Evolutionary conservation across 2,797 vertebrate genomes (phyloP), one percentile per base, ranked within the genome.

Genomic region (Enteromius treurensis): DNA sequence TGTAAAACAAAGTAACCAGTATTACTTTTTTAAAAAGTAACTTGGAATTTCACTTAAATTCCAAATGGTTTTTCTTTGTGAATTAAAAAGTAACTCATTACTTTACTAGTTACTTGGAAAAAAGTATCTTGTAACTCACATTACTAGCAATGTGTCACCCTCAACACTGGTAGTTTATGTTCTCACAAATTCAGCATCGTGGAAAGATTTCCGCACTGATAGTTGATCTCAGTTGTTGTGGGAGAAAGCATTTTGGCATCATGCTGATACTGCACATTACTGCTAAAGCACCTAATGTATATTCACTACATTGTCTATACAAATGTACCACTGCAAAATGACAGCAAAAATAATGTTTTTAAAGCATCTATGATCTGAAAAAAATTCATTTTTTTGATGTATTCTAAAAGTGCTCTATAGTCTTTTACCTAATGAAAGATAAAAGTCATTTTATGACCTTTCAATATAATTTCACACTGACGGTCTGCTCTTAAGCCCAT

Each of bases 381-480:
- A 45, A 13, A n/a, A 51, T 55, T 10, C 10, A 21, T 37, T 75
- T 58, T 53, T n/a, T 14, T 55, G 21, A 60, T 55, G 17, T 4
- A 55, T 9, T n/a, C 21, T n/a, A n/a, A 55, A 58, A 23, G 9
- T 49, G 23, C 23, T 29, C 21, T 21, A 14, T 37, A n/a, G 19
- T 40, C 34, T n/a, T n/a, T 58, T 58, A 21, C 34, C 65, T 68
- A 75, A 75, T 75, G 49, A 75, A 37, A 0, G 0, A 15, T 40
- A 32, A 75, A 55, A 51, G 73, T 75, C 21, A 58, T 40, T 58
- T 75, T 23, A 29, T 10, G 73, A 23, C 32, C 73, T 55, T 75
- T 75, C 32, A 23, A 1, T 19, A 37, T 75, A 9, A 40, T 55
- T 74, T 74, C 11, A n/a, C 71, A n/a, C 49, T 58, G 51, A 75